Evolutionary conservation across 2,797 vertebrate species (phyloP).

Genomic region (Okamejei kenojei): DNA sequence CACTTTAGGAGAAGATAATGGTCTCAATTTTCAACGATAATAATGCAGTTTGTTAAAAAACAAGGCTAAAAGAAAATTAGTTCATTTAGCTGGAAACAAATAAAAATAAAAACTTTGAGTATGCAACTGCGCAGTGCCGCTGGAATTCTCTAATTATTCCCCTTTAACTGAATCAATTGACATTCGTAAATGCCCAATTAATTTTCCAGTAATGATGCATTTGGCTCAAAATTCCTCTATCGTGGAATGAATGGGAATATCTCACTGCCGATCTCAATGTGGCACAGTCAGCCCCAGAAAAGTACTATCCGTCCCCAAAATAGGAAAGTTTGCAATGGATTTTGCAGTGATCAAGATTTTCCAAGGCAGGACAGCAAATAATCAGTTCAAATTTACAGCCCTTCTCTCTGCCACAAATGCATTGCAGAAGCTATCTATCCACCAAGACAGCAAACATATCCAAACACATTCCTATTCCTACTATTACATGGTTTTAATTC

Average conservation of each 20-base stretch:
- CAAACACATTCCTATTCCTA: too few relatives aligned
- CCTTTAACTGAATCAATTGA: neutral
- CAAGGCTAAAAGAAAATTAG: slow-evolving; percentile 44
- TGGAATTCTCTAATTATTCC: neutral
- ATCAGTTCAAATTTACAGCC: too few relatives aligned
- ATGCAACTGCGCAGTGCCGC: slow-evolving; percentile 32
- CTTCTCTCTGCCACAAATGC: too few relatives aligned
- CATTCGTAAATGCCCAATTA: slow-evolving; percentile 4
- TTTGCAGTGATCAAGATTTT: too few relatives aligned
- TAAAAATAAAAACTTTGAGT: slow-evolving; percentile 48
- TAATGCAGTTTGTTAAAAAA: slow-evolving; percentile 50
- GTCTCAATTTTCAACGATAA: slow-evolving; percentile 58
- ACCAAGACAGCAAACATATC: too few relatives aligned
- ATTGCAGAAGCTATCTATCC: too few relatives aligned
- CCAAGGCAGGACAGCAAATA: too few relatives aligned
- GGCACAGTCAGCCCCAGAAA: neutral
- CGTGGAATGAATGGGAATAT: neutral
- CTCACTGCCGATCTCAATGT: neutral
- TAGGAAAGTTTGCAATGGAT: neutral
- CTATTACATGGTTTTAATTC: neutral
- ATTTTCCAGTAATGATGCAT: neutral
- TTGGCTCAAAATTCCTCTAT: neutral
- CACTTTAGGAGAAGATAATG: slow-evolving; percentile 59
- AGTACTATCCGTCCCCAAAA: too few relatives aligned
- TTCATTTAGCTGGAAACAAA: slow-evolving; percentile 54